phyloP scores from a whole-genome alignment of 2,888 invertebrate species.

The Phlogophora meticulosa region DNA sequence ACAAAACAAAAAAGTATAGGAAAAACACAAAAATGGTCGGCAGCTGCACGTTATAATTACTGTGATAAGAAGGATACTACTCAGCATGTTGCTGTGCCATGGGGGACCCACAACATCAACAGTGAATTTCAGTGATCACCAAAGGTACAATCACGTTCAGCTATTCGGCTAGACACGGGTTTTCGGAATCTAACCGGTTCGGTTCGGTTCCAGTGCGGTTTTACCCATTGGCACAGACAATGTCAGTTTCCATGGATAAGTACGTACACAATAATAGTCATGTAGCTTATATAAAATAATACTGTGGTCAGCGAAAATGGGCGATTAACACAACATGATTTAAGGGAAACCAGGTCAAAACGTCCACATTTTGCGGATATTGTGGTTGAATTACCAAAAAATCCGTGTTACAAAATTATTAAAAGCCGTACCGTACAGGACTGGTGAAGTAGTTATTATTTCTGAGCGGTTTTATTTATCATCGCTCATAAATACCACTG shows the following conservation, averaged over 20 bases:
- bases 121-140: too few species aligned
- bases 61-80: too few species aligned
- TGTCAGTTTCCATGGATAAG: neutral
- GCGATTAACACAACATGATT: constrained; percentile 15
- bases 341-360: constrained; percentile 25
- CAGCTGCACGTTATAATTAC: too few species aligned
- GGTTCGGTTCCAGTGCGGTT: neutral
- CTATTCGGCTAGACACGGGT: too few species aligned
- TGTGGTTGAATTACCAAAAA: constrained; percentile 37
- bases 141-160: too few species aligned
- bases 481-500: constrained; percentile 58
- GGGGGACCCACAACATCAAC: too few species aligned
- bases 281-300: constrained; percentile 12
- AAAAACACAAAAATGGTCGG: too few species aligned
- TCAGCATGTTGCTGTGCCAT: too few species aligned
- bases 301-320: constrained; percentile 7
- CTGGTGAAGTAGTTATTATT: constrained; percentile 60
- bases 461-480: constrained; percentile 60
- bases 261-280: neutral
- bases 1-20: too few species aligned
- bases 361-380: constrained; percentile 1
- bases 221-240: neutral
- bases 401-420: constrained; percentile 40
- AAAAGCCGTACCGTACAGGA: constrained; percentile 48
- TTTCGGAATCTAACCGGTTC: too few species aligned